These are phyloP conservation scores for zebrafish (Danio rerio) DNA, from an alignment of 2,113 vertebrate genomes.

Conservation along the genomic window DNA sequence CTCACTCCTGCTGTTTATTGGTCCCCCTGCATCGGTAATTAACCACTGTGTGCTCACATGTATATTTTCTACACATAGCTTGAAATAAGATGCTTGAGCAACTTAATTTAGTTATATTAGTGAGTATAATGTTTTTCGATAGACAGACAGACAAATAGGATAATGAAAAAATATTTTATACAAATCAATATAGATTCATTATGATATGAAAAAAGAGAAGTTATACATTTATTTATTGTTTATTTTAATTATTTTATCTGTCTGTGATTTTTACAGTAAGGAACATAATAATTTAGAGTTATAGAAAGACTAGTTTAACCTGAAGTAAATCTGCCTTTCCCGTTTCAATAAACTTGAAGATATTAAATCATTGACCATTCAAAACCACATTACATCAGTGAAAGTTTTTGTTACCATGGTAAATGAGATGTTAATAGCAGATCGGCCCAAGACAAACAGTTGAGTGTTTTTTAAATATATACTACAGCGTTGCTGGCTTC, in stretches of 20 bases:
- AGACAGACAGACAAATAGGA: too few species aligned
- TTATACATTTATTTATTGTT: too few species aligned
- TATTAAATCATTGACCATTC: slow-evolving; percentile 68
- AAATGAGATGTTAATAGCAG: slow-evolving; percentile 75
- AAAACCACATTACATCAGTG: slow-evolving; percentile 78
- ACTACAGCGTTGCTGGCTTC: slow-evolving; percentile 55
- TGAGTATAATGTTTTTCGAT: too few species aligned
- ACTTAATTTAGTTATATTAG: slow-evolving; percentile 3
- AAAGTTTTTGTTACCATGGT: slow-evolving; percentile 69
- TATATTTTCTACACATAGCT: slow-evolving; percentile 38
- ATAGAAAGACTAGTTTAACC: slow-evolving; percentile 23
- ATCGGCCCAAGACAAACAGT: slow-evolving; percentile 71
- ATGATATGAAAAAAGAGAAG: too few species aligned
- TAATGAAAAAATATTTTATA: too few species aligned
- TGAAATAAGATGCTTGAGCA: slow-evolving; percentile 34
- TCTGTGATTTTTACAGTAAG: too few species aligned
- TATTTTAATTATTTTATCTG: too few species aligned
- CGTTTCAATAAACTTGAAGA: slow-evolving; percentile 69
- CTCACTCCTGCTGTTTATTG: slow-evolving; percentile 76
- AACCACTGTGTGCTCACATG: slow-evolving; percentile 56
- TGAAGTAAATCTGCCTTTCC: slow-evolving; percentile 48
- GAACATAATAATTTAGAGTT: too few species aligned
- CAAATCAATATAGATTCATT: too few species aligned
- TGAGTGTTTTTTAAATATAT: slow-evolving; percentile 79
- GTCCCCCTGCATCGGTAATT: slow-evolving; percentile 77